Conservation (phyloP, 2,113 vertebrate species). For the Rhabdomys dilectus region DNA sequence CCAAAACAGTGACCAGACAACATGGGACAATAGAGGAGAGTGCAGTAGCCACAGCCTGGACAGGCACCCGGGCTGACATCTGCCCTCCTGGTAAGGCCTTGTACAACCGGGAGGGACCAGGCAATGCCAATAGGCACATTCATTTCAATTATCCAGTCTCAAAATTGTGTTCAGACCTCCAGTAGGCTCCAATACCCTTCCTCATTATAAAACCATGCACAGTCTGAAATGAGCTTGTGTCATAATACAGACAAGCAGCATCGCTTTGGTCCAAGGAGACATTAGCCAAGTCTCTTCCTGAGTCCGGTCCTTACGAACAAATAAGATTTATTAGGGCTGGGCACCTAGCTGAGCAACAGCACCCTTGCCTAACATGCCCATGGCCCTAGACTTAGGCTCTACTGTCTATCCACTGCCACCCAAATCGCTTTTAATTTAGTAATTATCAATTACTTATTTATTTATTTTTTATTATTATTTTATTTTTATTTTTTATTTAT, state of each 20-base stretch:
- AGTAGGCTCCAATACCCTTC: neutral
- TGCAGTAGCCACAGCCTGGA: neutral
- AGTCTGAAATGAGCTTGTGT: neutral
- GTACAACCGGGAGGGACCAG: neutral
- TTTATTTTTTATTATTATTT: too few relatives aligned
- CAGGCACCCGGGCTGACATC: neutral
- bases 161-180: constrained; percentile 67
- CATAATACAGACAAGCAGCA: neutral
- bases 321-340: neutral
- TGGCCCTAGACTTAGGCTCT: too few relatives aligned
- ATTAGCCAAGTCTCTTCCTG: neutral
- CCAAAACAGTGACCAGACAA: neutral
- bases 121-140: neutral
- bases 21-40: neutral
- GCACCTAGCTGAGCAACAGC: too few relatives aligned
- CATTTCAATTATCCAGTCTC: constrained; percentile 58
- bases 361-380: too few relatives aligned
- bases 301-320: neutral
- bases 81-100: neutral
- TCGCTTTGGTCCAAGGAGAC: neutral
- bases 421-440: neutral
- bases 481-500: too few relatives aligned
- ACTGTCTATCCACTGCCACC: neutral
- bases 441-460: too few relatives aligned
- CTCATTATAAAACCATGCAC: constrained; percentile 3